Conservation (phyloP, 1,140 invertebrate species). For the Leptestheria dahalacensis region DNA sequence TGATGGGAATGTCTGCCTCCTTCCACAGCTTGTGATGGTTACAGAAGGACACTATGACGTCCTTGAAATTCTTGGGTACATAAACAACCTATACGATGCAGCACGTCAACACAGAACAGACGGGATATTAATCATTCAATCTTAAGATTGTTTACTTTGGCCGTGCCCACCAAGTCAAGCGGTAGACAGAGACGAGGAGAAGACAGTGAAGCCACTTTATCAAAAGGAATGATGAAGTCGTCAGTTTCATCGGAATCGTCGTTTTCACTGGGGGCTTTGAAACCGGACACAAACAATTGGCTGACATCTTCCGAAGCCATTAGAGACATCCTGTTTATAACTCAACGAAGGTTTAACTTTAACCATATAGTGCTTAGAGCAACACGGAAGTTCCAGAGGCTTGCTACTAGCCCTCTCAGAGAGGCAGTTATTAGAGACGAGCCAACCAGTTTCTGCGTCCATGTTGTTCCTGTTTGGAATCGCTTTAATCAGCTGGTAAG, state of each 20-base stretch:
- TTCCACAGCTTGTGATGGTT: constrained; percentile 26
- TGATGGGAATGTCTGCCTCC: constrained; percentile 5
- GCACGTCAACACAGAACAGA: background rate
- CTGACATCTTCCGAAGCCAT: too few species aligned
- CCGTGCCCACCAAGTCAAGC: constrained; percentile 40
- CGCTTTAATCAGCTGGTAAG: too few species aligned
- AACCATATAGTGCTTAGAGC: too few species aligned
- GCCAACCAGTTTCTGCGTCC: constrained; percentile 69
- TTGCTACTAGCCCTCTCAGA: constrained; percentile 36
- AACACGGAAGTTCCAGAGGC: background rate
- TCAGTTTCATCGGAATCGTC: background rate
- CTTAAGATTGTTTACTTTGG: constrained; percentile 35
- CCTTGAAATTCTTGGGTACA: constrained; percentile 39
- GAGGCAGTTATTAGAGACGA: constrained; percentile 53
- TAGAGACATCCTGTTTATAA: too few species aligned
- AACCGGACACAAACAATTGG: too few species aligned
- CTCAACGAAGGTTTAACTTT: background rate
- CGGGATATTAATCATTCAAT: background rate
- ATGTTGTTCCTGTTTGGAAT: constrained; percentile 58
- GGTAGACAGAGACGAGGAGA: constrained; percentile 37
- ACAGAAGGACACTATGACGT: constrained; percentile 32
- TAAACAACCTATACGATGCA: constrained; percentile 44
- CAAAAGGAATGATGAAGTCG: background rate
- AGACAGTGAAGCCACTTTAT: constrained; percentile 6
- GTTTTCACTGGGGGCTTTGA: background rate